Base-by-base conservation (phyloP, 2,797 vertebrate species). In the Craterocephalus amniculus region DNA sequence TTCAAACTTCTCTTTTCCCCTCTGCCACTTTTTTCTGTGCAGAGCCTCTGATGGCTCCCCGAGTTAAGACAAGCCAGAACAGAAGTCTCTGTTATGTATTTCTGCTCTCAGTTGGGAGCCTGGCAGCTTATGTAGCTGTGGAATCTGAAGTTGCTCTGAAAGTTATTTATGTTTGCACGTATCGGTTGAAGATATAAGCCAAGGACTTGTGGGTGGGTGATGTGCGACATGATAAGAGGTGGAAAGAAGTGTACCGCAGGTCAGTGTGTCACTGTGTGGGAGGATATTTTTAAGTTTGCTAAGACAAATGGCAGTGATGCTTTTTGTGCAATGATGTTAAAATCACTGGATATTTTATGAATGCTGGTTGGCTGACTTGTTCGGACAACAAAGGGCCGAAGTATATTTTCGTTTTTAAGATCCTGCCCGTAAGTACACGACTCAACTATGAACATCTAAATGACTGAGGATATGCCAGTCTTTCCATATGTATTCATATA, bases 121-220 rank as follows among this genome's bases (percentile, higher is more conserved):
- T 67, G 77, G 72, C 64, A 58, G 57, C 76, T 87, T 78, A 35
- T 79, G 80, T 67, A 58, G 68, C 67, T 18, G 81, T 71, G 62
- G 48, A 83, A 79, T 84, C 74, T 34, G 67, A 83, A 85, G 80
- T 76, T 71, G 81, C 70, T 69, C 45, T 83, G 68, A 75, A 83
- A 86, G 83, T 84, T 88, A 74, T 85, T 89, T 90, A 75, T 82
- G 88, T 58, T 83, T 60, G 72, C 76, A 78, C 66, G 83, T 65
- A 84, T 54, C 83, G 80, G 85, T 80, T 86, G 72, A 49, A 31
- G 45, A 48, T 22, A 87, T 78, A 64, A 90, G 74, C 61, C 45
- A 1, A 54, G 69, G 64, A 76, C 79, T 88, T 83, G 83, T 81
- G 83, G 75, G 75, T 65, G 54, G 81, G 71, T 83, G 82, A 84